Evolutionary conservation across 1,140 invertebrate species (phyloP), one percentile per base, ranked within the genome.

Genomic region (Ceratina calcarata): DNA sequence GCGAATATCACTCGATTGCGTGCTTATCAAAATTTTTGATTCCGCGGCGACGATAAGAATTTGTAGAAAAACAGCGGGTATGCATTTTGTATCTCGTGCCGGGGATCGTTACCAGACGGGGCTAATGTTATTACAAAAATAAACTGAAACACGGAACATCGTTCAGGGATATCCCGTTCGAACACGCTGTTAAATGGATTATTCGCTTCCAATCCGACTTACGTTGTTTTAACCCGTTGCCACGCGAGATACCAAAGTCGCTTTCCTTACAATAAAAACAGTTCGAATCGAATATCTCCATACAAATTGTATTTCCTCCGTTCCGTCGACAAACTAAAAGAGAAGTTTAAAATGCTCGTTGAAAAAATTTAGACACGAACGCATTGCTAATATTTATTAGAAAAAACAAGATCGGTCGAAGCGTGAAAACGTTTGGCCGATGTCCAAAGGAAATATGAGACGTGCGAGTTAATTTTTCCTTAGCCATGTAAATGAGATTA

Each of bases 21-120:
- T 37, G 72, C n/a, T 27, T 74, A 65, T 74, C 61, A 7, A 49
- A 74, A 32, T 32, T 65, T 22, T 65, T 22, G 72, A 65, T 73
- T 32, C 45, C 22, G 22, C 72, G 32, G 16, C 18, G 12, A 16
- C 24, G 60, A 65, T 55, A 73, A 60, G 49, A 51, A 55, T 55
- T 37, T 37, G 13, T 49, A 22, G 37, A 62, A 51, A 64, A 3
- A 27, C 66, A 24, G 8, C 16, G n/a, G 0, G 32, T 3, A 65
- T 20, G 7, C 27, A 32, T 32, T 32, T 32, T 12, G 18, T 62
- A 58, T 32, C 22, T 15, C 12, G 45, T 13, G 18, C 12, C 12
- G 20, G 4, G 22, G 15, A 73, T 73, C 45, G 58, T 62, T 62
- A 16, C 13, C 20, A 49, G 0, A 32, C 27, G 27, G 0, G 20